Conservation (phyloP, 2,797 vertebrate species). For the Poeciliopsis turneri region DNA sequence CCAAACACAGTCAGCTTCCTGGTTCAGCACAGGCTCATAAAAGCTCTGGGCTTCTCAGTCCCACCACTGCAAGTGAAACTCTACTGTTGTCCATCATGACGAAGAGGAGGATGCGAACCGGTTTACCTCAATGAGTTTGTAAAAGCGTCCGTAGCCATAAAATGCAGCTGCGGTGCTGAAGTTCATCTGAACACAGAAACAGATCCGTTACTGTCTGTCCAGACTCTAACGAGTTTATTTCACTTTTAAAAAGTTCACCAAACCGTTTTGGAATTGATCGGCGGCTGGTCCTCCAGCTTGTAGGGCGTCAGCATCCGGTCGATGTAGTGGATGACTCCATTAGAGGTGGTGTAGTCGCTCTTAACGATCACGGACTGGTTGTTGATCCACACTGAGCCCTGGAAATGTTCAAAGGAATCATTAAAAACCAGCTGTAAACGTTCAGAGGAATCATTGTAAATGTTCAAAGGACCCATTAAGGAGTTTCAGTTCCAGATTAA, state of each 20-base stretch:
- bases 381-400: constrained; percentile 91
- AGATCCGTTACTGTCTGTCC: neutral
- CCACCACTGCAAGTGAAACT: neutral
- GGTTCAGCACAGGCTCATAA: neutral
- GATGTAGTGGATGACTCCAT: constrained; percentile 90
- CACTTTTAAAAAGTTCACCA: neutral
- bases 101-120: neutral
- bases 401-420: constrained; percentile 11
- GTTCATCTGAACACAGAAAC: constrained; percentile 80
- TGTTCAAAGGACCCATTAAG: no score
- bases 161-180: constrained; percentile 78
- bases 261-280: neutral
- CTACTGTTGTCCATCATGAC: neutral
- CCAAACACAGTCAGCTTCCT: no score
- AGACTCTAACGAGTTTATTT: neutral
- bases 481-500: neutral
- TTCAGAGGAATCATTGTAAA: no score
- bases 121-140: constrained; percentile 86
- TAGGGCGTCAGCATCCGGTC: constrained; percentile 83
- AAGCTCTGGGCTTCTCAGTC: neutral
- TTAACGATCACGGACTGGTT: constrained; percentile 80
- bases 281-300: constrained; percentile 43
- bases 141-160: constrained; percentile 89
- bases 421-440: no score
- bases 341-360: constrained; percentile 80